Conservation (phyloP, 2,888 invertebrate genomes). For the Caradrina kadenii region DNA sequence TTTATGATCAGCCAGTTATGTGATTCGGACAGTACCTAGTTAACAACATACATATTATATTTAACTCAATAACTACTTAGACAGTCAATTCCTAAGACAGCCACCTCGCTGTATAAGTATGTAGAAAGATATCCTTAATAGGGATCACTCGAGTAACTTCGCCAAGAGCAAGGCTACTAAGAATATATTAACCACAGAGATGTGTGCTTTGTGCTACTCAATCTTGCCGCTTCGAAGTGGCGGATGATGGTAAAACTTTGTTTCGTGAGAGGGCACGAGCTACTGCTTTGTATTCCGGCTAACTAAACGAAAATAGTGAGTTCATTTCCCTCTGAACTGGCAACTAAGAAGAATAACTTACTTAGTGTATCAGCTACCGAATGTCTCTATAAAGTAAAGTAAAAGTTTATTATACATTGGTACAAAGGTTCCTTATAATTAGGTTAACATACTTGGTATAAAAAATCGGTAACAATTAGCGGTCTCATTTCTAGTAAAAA, state of each 20-base stretch:
- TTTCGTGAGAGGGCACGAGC: conserved; percentile 44
- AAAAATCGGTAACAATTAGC: no score
- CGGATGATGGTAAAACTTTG: conserved; percentile 56
- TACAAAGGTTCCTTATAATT: no score
- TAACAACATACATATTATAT: no score
- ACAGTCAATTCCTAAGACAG: not conserved
- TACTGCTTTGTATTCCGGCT: conserved; percentile 58
- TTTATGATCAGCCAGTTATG: no score
- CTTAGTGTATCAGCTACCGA: conserved; percentile 8
- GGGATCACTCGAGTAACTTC: conserved; percentile 19
- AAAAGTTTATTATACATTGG: no score
- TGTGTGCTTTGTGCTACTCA: conserved; percentile 46
- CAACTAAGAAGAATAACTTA: conserved; percentile 41
- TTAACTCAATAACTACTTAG: not conserved
- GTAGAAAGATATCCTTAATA: conserved; percentile 7
- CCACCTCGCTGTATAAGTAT: not conserved
- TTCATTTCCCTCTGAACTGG: conserved; percentile 34
- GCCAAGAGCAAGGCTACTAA: conserved; percentile 28
- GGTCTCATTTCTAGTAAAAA: no score
- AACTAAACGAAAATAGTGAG: conserved; percentile 47
- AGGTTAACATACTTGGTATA: no score
- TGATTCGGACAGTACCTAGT: not conserved
- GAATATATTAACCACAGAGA: conserved; percentile 41
- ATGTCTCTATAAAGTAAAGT: no score
- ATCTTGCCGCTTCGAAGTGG: conserved; percentile 35